Conservation (phyloP, 2,888 invertebrate species). For the Standfussiana lucernea region DNA sequence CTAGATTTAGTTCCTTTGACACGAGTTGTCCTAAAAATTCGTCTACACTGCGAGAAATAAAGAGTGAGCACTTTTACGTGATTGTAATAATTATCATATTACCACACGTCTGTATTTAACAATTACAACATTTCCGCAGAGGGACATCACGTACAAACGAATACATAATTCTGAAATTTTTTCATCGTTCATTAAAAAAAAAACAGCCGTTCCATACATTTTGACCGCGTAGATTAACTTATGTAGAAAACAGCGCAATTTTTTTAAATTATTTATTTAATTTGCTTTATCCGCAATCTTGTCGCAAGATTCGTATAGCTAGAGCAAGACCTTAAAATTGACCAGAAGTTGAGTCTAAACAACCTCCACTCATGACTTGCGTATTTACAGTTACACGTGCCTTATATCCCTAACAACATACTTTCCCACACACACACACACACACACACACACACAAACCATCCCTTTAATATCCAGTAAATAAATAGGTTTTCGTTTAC, state of each 20-base stretch:
- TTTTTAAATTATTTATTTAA: too few relatives aligned
- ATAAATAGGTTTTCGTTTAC: slow-evolving; percentile 58
- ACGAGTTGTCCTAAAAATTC: neutral
- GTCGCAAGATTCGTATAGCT: too few relatives aligned
- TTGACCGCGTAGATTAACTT: too few relatives aligned
- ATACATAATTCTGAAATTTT: too few relatives aligned
- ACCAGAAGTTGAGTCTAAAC: neutral
- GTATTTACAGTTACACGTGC: slow-evolving; percentile 5
- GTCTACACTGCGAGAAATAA: neutral
- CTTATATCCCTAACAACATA: neutral
- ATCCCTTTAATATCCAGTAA: slow-evolving; percentile 60
- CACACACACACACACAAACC: neutral
- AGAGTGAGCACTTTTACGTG: neutral
- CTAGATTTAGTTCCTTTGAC: slow-evolving; percentile 18
- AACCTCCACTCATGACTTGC: neutral
- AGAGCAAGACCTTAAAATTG: neutral
- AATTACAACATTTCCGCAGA: too few relatives aligned
- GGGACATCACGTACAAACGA: too few relatives aligned
- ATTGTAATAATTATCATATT: neutral
- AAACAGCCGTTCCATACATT: too few relatives aligned
- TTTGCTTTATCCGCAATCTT: too few relatives aligned
- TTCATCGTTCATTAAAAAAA: too few relatives aligned
- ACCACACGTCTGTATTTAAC: too few relatives aligned
- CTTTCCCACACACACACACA: neutral
- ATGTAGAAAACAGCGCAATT: too few relatives aligned